phyloP scores from a whole-genome alignment of 2,113 vertebrate species.

The Ancistrus triradiatus region DNA sequence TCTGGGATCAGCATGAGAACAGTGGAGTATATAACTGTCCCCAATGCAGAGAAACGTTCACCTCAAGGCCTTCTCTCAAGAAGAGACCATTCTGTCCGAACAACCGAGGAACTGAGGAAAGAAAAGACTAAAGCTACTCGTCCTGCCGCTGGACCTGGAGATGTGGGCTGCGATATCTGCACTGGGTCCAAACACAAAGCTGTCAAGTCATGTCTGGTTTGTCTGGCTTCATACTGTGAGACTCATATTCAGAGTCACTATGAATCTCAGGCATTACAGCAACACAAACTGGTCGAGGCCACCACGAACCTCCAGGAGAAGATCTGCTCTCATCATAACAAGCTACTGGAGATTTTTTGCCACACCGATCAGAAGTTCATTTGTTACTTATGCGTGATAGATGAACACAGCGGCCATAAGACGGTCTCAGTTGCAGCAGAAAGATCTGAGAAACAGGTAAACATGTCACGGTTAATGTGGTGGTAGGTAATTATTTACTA shows the following conservation, averaged over 20 bases:
- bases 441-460: constrained; percentile 14
- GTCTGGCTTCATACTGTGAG: background rate
- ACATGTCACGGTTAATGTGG: too few species aligned
- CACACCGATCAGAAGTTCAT: constrained; percentile 14
- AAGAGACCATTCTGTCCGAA: background rate
- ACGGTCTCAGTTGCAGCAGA: constrained; percentile 3
- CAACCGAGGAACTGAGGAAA: constrained; percentile 2
- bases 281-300: constrained; percentile 8
- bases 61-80: background rate
- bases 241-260: background rate
- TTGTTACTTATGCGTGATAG: constrained; percentile 15
- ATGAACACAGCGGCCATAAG: constrained; percentile 5
- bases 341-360: constrained; percentile 28
- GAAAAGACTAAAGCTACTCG: background rate
- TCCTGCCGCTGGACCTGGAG: background rate
- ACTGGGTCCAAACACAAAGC: background rate
- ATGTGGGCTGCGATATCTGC: background rate
- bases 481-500: too few species aligned
- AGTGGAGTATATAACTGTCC: constrained; percentile 13
- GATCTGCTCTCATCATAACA: constrained; percentile 18
- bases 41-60: constrained; percentile 5
- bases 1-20: constrained; percentile 22
- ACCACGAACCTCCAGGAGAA: constrained; percentile 12
- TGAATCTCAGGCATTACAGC: background rate
- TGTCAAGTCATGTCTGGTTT: background rate